A percentile compares a stretch with the other conserved stretches of the same genome.
Evolutionary conservation across 1,140 invertebrate genomes (phyloP).

Genomic region (Drosophila aff.): DNA sequence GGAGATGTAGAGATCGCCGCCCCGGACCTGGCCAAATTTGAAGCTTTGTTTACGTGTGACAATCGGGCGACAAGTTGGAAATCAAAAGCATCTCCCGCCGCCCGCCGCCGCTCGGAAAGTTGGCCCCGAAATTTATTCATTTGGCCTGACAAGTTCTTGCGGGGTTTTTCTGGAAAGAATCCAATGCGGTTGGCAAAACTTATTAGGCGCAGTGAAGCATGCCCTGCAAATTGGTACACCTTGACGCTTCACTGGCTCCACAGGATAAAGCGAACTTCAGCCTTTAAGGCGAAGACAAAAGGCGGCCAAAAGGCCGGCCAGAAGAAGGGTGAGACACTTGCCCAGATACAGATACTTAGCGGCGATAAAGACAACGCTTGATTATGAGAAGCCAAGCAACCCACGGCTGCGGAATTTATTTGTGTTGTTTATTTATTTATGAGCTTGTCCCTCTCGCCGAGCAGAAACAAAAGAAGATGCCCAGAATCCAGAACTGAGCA

Average conservation of each 20-base stretch:
- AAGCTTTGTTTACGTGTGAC: constrained; percentile 82
- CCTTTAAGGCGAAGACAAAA: constrained; percentile 56
- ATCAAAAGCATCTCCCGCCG: constrained; percentile 57
- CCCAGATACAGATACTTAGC: constrained; percentile 73
- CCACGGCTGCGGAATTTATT: constrained; percentile 74
- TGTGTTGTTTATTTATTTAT: constrained; percentile 80
- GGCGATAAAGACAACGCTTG: constrained; percentile 79
- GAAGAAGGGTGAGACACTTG: constrained; percentile 37
- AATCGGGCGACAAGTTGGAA: constrained; percentile 79
- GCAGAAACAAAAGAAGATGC: constrained; percentile 65
- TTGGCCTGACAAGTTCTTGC: constrained; percentile 62
- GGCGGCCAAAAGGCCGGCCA: constrained; percentile 54
- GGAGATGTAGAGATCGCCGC: constrained; percentile 24
- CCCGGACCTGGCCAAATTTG: constrained; percentile 60
- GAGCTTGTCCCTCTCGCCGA: constrained; percentile 65
- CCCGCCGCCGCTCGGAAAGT: constrained; percentile 8
- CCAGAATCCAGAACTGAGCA: constrained; percentile 5
- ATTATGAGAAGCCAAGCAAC: constrained; percentile 67
- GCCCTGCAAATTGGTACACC: constrained; percentile 81
- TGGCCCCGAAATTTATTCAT: constrained; percentile 74
- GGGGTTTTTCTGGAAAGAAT: constrained; percentile 33
- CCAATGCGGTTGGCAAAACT: constrained; percentile 70
- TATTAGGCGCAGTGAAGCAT: constrained; percentile 81
- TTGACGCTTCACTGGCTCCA: constrained; percentile 76
- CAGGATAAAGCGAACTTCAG: constrained; percentile 4